These are phyloP conservation scores for Manis javanica DNA, from an alignment of 2,797 vertebrate genomes.

Conservation along the genomic window DNA sequence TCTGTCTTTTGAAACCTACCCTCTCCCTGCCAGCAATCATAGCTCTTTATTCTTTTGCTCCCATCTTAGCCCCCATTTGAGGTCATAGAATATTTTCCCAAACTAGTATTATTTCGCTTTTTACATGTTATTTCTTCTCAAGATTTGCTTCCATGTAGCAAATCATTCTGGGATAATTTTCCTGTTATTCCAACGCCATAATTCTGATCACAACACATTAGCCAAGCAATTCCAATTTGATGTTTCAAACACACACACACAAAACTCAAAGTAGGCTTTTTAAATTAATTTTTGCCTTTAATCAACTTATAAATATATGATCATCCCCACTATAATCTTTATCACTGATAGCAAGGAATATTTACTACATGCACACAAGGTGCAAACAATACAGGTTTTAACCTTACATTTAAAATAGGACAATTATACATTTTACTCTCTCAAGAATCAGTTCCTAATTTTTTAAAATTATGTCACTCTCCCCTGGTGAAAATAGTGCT, in stretches of 20 bases:
- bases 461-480: not conserved
- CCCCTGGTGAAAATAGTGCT: not conserved
- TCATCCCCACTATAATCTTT: not conserved
- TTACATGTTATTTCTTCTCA: not conserved
- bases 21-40: not conserved
- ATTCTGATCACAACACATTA: not conserved
- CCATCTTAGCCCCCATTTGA: conserved; percentile 33
- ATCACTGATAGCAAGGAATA: not conserved
- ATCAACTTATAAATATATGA: not conserved
- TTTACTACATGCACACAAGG: not conserved
- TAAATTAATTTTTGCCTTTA: conserved; percentile 27
- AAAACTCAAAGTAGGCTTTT: not conserved
- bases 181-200: not conserved
- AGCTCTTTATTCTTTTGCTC: not conserved
- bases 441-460: conserved; percentile 31
- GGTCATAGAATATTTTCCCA: not conserved
- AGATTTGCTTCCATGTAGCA: not conserved
- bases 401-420: not conserved
- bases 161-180: conserved; percentile 46
- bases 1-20: not conserved
- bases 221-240: not conserved
- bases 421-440: not conserved
- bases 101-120: not conserved
- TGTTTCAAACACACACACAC: not conserved
- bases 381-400: not conserved